Evolutionary conservation across 2,888 invertebrate species (phyloP).

Genomic region (Lasioglossum leucozonium): DNA sequence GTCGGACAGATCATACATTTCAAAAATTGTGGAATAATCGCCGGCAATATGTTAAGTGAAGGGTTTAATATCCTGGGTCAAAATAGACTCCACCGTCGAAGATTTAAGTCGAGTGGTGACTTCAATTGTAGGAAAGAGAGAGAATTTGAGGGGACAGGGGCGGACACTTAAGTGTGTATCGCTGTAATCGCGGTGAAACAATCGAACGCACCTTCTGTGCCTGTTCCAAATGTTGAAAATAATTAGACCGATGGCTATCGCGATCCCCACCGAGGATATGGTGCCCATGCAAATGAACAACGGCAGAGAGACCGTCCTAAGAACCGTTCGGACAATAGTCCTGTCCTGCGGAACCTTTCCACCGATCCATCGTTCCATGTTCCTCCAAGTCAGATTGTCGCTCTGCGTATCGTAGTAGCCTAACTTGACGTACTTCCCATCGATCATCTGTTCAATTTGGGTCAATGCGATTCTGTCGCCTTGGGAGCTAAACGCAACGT

Average conservation of each 20-base stretch:
- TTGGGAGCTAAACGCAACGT: constrained; percentile 98
- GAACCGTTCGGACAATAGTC: constrained; percentile 93
- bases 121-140: too few species aligned
- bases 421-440: constrained; percentile 96
- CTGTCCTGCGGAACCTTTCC: constrained; percentile 97
- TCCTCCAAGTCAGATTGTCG: constrained; percentile 97
- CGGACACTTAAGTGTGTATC: neutral
- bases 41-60: too few species aligned
- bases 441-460: constrained; percentile 98
- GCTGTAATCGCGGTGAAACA: neutral
- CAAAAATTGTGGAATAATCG: too few species aligned
- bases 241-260: constrained; percentile 93
- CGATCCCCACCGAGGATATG: constrained; percentile 94
- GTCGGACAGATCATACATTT: neutral
- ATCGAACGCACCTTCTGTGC: constrained; percentile 91
- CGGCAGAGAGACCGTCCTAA: constrained; percentile 94
- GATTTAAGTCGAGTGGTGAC: too few species aligned
- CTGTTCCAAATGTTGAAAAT: constrained; percentile 97
- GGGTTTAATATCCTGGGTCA: too few species aligned
- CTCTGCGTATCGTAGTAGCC: constrained; percentile 98
- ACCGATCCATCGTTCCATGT: constrained; percentile 95
- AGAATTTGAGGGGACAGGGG: too few species aligned
- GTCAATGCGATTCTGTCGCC: constrained; percentile 99
- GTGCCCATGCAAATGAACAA: constrained; percentile 97
- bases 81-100: too few species aligned